Evolutionary conservation across 2,797 vertebrate species (phyloP).

Genomic region (Sebastes trivittatus): DNA sequence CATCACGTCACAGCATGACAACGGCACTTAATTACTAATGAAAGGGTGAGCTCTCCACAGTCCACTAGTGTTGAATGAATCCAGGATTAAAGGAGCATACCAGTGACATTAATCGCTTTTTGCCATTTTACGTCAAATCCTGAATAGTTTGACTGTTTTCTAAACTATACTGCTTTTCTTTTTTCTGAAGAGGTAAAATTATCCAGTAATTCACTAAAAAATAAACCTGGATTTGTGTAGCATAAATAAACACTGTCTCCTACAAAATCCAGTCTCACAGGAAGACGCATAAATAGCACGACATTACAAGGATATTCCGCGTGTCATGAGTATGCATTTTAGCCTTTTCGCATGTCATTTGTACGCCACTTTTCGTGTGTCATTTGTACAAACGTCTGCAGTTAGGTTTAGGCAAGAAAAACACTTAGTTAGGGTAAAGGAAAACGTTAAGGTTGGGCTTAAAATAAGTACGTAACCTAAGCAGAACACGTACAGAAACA

Average conservation of each 20-base stretch:
- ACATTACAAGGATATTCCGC: fast-evolving
- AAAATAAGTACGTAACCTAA: too few relatives aligned
- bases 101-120: background rate
- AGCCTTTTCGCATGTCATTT: too few relatives aligned
- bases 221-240: background rate
- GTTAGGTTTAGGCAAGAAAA: too few relatives aligned
- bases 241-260: background rate
- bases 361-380: fast-evolving
- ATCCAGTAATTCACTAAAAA: background rate
- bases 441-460: too few relatives aligned
- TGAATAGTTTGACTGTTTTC: background rate
- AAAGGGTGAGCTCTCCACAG: constrained; percentile 43
- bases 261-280: too few relatives aligned
- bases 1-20: constrained; percentile 66
- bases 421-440: too few relatives aligned
- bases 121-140: background rate
- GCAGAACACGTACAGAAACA: too few relatives aligned
- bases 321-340: too few relatives aligned
- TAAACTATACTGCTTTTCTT: background rate
- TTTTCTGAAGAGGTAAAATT: background rate
- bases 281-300: too few relatives aligned
- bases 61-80: constrained; percentile 1
- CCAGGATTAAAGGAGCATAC: background rate
- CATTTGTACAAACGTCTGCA: too few relatives aligned
- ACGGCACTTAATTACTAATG: constrained; percentile 67